Evolutionary conservation across 2,888 invertebrate genomes (phyloP), one percentile per base, ranked within the genome.

Genomic region (Dasysyrphus albostriatus): DNA sequence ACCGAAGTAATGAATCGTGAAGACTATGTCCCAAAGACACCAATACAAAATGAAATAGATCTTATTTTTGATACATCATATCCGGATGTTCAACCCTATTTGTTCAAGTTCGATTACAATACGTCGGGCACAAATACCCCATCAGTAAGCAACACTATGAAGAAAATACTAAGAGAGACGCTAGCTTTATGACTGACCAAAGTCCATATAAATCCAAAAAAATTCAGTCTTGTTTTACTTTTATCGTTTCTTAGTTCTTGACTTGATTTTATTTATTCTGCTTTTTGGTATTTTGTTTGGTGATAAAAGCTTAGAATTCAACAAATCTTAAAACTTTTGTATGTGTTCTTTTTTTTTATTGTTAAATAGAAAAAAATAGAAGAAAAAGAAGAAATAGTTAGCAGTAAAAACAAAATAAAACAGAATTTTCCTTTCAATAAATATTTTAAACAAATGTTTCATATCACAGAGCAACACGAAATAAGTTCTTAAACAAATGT

Each of bases 1-100:
- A 97, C 98, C 0, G 98, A 98, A 93, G 96, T 98, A 69, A 98
- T 99, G 95, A 99, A 99, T 93, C 95, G 97, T 88, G 97, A 98
- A 91, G 98, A 99, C 91, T 99, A 98, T 93, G 95, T 98, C 89
- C 99, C 99, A 24, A 98, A 98, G 93, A 98, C 98, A 95, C 98
- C 98, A 88, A 96, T 96, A 91, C 97, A 97, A 91, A 96, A 96
- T 24, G 98, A 99, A 92, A 94, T 99, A 87, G 98, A 98, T 92
- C 94, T 97, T 88, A 96, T 99, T 89, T 99, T 99, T 93, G 99
- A 99, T 93, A 98, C 98, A 19, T 95, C 96, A 42, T 98, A 96
- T 93, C 93, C 95, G 1, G 99, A 99, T 93, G 96, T 99, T 73
- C 99, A 99, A 93, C 99, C 99, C 73, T 99, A 99, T 93, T 94